Base-by-base conservation (phyloP, 2,888 invertebrate genomes). In the Atrina japonica region DNA sequence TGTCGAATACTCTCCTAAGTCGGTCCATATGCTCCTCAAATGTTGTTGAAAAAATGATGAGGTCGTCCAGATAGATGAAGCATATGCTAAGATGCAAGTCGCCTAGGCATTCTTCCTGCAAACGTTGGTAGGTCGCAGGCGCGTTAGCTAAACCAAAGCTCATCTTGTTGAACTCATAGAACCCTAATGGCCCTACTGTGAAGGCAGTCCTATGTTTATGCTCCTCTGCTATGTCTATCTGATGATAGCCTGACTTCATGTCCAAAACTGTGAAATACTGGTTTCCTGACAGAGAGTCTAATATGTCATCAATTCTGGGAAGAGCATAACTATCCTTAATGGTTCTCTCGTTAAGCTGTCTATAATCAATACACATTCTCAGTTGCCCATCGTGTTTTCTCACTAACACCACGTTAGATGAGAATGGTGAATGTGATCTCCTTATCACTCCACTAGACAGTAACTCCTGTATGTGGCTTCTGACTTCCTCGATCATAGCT, bases 11-110 rank as follows among this genome's bases (percentile, higher is more conserved):
- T 16, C 3, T 16, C 3, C 30, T 23, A 43, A 77, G 30, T 16
- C 72, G 60, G 21, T 53, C 59, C n/a, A 69, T 21, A 45, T n/a
- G n/a, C n/a, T n/a, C n/a, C n/a, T n/a, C 18, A 76, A 30, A 45
- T 76, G 65, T 40, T 66, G 64, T n/a, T 75, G 9, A 50, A n/a
- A n/a, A n/a, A n/a, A n/a, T n/a, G n/a, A n/a, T n/a, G n/a, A n/a
- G n/a, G n/a, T n/a, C n/a, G n/a, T n/a, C n/a, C n/a, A n/a, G n/a
- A n/a, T n/a, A n/a, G n/a, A n/a, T n/a, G n/a, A n/a, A n/a, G n/a
- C n/a, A n/a, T n/a, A n/a, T n/a, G n/a, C n/a, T n/a, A n/a, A n/a
- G n/a, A n/a, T n/a, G n/a, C n/a, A n/a, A n/a, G n/a, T n/a, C n/a
- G n/a, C n/a, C n/a, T n/a, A n/a, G n/a, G n/a, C 64, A 29, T 21